Evolutionary conservation across 2,888 invertebrate species (phyloP), one percentile per base, ranked within the genome.

Genomic region (Mimas tiliae): DNA sequence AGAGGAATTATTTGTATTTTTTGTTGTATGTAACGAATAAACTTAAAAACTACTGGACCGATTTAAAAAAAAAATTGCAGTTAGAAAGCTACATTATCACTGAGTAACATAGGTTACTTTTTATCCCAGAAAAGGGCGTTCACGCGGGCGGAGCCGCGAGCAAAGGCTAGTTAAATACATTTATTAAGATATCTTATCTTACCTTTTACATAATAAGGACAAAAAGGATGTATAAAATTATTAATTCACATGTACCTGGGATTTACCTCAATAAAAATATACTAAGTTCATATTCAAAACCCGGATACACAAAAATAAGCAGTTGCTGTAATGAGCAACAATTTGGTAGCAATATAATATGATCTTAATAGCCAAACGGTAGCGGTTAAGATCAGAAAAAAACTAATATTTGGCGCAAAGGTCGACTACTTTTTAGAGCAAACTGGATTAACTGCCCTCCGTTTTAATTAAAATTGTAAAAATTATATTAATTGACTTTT

Each of bases 341-440:
- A 66, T 48, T 45, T 33, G 42, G 16, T 7, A 48, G 48, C 34
- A 55, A 21, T 27, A 53, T n/a, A 42, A 42, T 19, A 58, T 19
- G 58, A 58, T 58, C 42, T 58, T 38, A 42, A 58, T 42, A 33
- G 6, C 11, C 38, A 38, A 38, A 42, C 42, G 58, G 58, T 12
- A 58, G 58, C 12, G 42, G 38, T 58, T 11, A 42, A 58, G 21
- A 34, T 11, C 14, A 51, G 8, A 55, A 16, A 48, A n/a, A 55
- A 52, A 50, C 19, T 50, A 14, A 42, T 62, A 53, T 51, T 48
- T 16, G 45, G 52, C 27, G 9, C 50, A 58, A 66, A 70, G 67
- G 68, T 63, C 68, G 62, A 53, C 67, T 45, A 68, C 63, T 68
- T 38, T 65, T 63, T 58, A 51, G 21, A 38, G n/a, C 11, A 7